Evolutionary conservation across 2,888 invertebrate genomes (phyloP), one percentile per base, ranked within the genome.

Genomic region (Oscheius sp.): DNA sequence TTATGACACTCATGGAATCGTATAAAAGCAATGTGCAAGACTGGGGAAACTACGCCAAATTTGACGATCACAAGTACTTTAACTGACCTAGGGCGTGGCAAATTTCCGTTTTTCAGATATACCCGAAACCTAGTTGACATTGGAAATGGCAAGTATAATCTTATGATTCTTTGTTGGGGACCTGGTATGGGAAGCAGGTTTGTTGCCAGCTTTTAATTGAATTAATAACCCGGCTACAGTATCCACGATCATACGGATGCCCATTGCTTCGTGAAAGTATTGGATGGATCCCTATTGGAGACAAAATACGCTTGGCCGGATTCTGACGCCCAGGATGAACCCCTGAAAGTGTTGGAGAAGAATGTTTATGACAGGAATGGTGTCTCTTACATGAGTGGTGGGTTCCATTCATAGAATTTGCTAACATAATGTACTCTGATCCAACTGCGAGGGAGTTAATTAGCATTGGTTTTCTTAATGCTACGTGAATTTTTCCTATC

Each of bases 141-240:
- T 71, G 98, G 97, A 3, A 97, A 98, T 87, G 96, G 95, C 0
- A 94, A 93, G 87, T 98, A 95, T 89, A 98, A 98, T 88, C 89
- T 98, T 77, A 95, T 98, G 92, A 91, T 95, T 31, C 89, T 98
- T n/a, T 97, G 97, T 88, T 98, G 98, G 97, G 94, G 95, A 23
- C 94, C 95, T 87, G 94, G 93, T 53, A 83, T 84, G 81, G 84
- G 80, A 33, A 86, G 96, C 0, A 92, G 93, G 84, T 84, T 31
- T 57, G 69, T 53, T 65, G 8, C 42, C 15, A 27, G 8, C 8
- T 15, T 17, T n/a, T 34, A 39, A 15, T n/a, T 29, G 17, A n/a
- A 29, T 34, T 17, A n/a, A 48, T 27, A 31, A 48, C 20, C 50
- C n/a, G 25, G 17, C 46, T 58, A 23, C 0, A 92, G 93, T 10